phyloP scores from a whole-genome alignment of 2,797 vertebrate species.

The Neomorphus geoffroyi region DNA sequence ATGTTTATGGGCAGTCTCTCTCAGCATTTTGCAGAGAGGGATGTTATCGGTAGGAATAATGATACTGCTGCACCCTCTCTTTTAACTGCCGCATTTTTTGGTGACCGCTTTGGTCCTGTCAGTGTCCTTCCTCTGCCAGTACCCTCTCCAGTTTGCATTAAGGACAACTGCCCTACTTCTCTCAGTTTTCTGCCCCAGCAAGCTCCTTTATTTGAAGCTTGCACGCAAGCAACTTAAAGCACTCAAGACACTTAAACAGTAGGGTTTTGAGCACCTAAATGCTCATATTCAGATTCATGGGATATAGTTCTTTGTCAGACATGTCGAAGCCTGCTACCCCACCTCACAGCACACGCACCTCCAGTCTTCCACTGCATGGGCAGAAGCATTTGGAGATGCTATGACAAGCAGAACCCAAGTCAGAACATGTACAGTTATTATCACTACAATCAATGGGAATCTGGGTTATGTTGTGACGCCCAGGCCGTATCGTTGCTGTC shows the following conservation, averaged over 20 bases:
- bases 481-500: neutral
- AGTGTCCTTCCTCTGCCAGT: conserved; percentile 9
- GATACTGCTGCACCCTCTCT: neutral
- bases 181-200: neutral
- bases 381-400: neutral
- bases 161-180: conserved; percentile 9
- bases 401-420: neutral
- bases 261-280: neutral
- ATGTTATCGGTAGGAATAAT: neutral
- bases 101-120: conserved; percentile 4
- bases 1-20: neutral
- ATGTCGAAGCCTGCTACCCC: neutral
- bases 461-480: neutral
- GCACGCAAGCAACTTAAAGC: too few species aligned
- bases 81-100: neutral
- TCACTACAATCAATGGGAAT: neutral
- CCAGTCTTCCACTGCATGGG: neutral
- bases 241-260: neutral
- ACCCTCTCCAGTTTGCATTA: conserved; percentile 27
- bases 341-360: neutral
- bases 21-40: neutral
- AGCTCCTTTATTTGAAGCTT: neutral
- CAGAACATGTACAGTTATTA: neutral
- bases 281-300: neutral
- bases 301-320: neutral